Percentiles rank a stretch among this genome's conserved stretches.
phyloP scores from a whole-genome alignment of 35 echinoderm and acorn worm genomes.

The Lytechinus variegatus region DNA sequence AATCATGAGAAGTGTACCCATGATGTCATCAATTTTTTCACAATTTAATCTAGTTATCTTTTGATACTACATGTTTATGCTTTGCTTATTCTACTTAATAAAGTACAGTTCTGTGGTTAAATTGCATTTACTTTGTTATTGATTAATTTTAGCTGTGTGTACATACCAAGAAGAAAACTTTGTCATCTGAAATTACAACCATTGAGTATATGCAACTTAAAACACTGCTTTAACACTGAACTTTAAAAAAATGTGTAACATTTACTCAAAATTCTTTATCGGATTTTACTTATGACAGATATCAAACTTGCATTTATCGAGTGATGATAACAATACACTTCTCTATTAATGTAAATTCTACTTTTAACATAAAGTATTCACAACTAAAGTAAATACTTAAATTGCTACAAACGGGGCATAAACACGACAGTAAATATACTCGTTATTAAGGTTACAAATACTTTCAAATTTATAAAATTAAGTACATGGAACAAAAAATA shows the following conservation, averaged over 20 bases:
- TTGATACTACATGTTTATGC: conserved; percentile 31
- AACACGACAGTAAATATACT: too few relatives aligned
- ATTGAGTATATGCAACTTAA: conserved; percentile 21
- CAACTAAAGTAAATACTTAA: too few relatives aligned
- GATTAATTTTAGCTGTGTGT: too few relatives aligned
- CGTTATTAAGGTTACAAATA: too few relatives aligned
- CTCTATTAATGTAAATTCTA: too few relatives aligned
- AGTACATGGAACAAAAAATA: too few relatives aligned
- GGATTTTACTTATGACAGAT: conserved; percentile 27
- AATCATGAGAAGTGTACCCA: too few relatives aligned
- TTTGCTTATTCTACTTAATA: conserved; percentile 30
- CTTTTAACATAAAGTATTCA: too few relatives aligned
- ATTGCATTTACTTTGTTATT: conserved; percentile 34
- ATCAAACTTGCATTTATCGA: conserved; percentile 25
- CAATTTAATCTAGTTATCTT: conserved; percentile 27
- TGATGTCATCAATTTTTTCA: conserved; percentile 17
- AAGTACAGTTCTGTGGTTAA: conserved; percentile 32
- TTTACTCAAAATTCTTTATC: conserved; percentile 34
- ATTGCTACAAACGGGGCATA: too few relatives aligned
- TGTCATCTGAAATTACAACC: not conserved
- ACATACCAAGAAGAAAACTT: too few relatives aligned
- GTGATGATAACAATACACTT: too few relatives aligned
- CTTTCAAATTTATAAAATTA: too few relatives aligned
- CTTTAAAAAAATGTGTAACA: not conserved
- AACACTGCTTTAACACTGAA: conserved; percentile 18